phyloP scores from a whole-genome alignment of 2,888 invertebrate species.

The Ophion slaviceki region DNA sequence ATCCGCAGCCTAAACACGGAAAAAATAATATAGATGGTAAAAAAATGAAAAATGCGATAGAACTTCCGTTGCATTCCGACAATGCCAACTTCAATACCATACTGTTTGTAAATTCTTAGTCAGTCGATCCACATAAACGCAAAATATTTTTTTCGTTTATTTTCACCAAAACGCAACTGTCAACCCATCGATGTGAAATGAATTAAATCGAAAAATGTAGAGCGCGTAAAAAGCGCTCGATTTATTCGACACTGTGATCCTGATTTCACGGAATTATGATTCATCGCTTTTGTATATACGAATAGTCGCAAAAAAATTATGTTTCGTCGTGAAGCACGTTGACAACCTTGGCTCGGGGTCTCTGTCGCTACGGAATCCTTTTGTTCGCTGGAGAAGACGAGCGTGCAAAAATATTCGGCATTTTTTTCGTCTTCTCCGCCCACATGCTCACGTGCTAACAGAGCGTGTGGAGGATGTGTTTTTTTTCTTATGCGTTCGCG shows the following conservation, averaged over 20 bases:
- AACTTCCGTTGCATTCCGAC: too few species aligned
- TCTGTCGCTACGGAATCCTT: slow-evolving; percentile 41
- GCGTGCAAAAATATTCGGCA: slow-evolving; percentile 61
- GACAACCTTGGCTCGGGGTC: slow-evolving; percentile 37
- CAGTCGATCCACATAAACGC: too few species aligned
- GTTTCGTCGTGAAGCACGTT: slow-evolving; percentile 32
- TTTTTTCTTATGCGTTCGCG: slow-evolving; percentile 4
- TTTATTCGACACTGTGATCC: not conserved
- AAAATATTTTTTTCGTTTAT: too few species aligned
- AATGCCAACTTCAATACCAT: too few species aligned
- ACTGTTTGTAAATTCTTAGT: too few species aligned
- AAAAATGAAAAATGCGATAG: too few species aligned
- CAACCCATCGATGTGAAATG: too few species aligned
- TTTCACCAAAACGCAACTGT: too few species aligned
- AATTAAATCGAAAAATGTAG: not conserved
- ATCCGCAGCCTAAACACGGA: too few species aligned
- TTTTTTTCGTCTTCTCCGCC: slow-evolving; percentile 39
- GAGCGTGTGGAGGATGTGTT: slow-evolving; percentile 15
- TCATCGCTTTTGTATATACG: slow-evolving; percentile 35
- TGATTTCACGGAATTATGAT: slow-evolving; percentile 52
- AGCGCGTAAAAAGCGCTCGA: slow-evolving; percentile 1
- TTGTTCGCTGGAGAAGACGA: slow-evolving; percentile 44
- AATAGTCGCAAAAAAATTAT: not conserved
- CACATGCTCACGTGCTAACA: slow-evolving; percentile 41
- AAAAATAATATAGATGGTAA: too few species aligned